Base-by-base conservation (phyloP, 2,888 invertebrate genomes). In the Drosophila sordidapex region DNA sequence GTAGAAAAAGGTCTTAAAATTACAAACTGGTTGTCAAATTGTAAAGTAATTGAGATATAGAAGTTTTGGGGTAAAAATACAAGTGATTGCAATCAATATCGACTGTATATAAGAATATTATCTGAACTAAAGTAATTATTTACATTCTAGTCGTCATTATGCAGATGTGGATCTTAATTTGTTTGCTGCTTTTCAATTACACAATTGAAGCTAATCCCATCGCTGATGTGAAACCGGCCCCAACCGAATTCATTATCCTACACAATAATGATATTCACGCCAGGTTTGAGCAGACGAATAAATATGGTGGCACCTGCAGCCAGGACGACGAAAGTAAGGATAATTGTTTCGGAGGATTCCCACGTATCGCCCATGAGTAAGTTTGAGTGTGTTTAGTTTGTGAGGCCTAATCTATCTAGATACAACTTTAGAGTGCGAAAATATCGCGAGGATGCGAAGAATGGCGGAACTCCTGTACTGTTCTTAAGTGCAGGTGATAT, bases 251-350 rank as follows among this genome's bases (percentile, higher is more conserved):
- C 52, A 94, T 96, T 0, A 95, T 98, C 62, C 93, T 98, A 0
- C 98, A 98, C 93, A 98, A 97, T 81, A 98, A 98, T 92, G 98
- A 98, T 91, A 97, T 98, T 95, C 98, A 98, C 91, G 96, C 97
- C 1, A 94, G 96, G 67, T 97, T 96, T 87, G 97, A 97, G 75
- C 96, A 98, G 93, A 97, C 97, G 0, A 96, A 96, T 35, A 94
- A 94, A 72, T 94, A 94, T 61, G 96, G 96, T n/a, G 96, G 96
- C 0, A 93, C 93, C 18, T 95, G 95, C 86, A 94, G 94, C 6
- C 82, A 90, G 0, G 94, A 93, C 2, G 95, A 95, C 48, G 93
- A 94, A 11, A 94, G 94, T 2, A 94, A 93, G 0, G 94, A 94
- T 1, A 94, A 95, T 70, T 98, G 98, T 92, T 97, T 96, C 89